These are phyloP conservation scores for Hetaerina titia DNA, from an alignment of 2,888 invertebrate species.

Conservation along the genomic window DNA sequence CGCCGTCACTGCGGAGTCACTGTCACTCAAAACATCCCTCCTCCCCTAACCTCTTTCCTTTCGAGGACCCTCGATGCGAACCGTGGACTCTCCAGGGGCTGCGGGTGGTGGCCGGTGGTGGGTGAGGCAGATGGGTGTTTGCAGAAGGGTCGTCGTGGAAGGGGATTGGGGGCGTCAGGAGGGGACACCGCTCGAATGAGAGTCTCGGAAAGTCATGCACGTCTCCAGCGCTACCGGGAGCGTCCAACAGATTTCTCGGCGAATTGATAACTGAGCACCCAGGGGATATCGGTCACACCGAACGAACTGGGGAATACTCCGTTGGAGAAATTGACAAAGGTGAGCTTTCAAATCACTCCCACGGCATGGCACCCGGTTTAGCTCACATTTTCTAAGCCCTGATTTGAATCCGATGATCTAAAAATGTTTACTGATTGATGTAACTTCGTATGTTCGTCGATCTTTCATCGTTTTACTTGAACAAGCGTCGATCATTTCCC, in stretches of 20 bases:
- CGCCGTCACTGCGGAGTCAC: conserved; percentile 2
- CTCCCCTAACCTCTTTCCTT: background rate
- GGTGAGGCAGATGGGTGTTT: background rate
- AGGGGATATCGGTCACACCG: too few species aligned
- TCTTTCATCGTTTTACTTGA: too few species aligned
- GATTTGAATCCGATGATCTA: too few species aligned
- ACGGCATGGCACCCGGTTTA: too few species aligned
- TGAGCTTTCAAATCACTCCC: too few species aligned
- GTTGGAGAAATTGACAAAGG: too few species aligned
- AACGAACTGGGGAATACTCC: too few species aligned
- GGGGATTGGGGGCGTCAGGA: background rate
- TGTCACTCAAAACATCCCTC: background rate
- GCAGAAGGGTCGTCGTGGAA: background rate
- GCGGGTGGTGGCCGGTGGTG: background rate
- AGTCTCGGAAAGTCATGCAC: background rate
- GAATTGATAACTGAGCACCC: too few species aligned
- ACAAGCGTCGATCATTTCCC: too few species aligned
- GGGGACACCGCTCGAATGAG: background rate
- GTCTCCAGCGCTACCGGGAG: background rate
- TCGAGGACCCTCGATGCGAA: background rate
- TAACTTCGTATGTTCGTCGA: too few species aligned
- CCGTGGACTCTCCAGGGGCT: background rate
- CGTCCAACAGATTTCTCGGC: background rate
- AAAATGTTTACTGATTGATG: too few species aligned
- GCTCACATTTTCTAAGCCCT: too few species aligned